phyloP scores from a whole-genome alignment of 2,888 invertebrate species.

The Leptogaster cylindrica region DNA sequence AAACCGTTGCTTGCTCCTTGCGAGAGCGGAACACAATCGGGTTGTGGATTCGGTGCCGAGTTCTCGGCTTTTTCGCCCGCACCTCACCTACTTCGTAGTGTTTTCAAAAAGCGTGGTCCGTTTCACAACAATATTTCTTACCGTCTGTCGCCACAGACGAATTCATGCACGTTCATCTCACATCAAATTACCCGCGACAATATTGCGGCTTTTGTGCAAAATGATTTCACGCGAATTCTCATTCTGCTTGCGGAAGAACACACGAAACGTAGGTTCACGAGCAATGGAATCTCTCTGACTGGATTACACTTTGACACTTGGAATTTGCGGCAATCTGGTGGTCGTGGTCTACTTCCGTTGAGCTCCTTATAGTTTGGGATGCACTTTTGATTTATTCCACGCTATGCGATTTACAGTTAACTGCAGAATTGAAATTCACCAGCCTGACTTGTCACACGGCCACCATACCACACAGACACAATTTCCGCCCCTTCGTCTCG shows the following conservation, averaged over 20 bases:
- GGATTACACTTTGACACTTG: constrained; percentile 36
- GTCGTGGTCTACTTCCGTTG: neutral
- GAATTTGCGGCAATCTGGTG: constrained; percentile 4
- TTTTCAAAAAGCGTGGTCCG: neutral
- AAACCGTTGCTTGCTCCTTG: neutral
- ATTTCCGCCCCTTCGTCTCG: neutral
- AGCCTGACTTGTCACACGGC: too few species aligned
- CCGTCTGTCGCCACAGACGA: too few species aligned
- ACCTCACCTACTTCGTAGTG: neutral
- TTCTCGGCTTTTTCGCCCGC: constrained; percentile 19
- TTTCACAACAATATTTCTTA: neutral
- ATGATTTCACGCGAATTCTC: constrained; percentile 6
- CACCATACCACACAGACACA: constrained; percentile 34
- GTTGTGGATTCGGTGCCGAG: constrained; percentile 21
- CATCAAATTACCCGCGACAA: neutral
- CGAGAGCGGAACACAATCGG: constrained; percentile 10
- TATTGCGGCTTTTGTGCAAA: constrained; percentile 12
- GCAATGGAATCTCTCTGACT: too few species aligned
- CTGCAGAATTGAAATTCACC: too few species aligned
- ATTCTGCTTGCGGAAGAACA: constrained; percentile 1
- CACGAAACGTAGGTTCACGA: constrained; percentile 26
- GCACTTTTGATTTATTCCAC: neutral
- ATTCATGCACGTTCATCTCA: neutral
- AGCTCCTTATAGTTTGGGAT: too few species aligned
- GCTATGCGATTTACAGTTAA: too few species aligned